phyloP scores from a whole-genome alignment of 2,113 vertebrate species.

The Reinhardtius hippoglossoides region DNA sequence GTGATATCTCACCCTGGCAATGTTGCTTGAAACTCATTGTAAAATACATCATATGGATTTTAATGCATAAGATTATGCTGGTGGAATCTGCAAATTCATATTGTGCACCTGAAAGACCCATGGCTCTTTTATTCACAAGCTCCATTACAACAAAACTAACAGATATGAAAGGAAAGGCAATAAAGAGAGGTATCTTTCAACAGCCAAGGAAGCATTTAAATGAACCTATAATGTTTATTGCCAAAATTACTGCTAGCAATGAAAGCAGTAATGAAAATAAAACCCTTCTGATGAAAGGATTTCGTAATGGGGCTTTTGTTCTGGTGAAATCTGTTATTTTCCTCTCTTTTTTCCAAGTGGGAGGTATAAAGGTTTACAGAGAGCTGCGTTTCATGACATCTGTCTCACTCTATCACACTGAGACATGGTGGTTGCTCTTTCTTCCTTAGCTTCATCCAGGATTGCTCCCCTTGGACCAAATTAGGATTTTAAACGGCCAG shows the following conservation, averaged over 20 bases:
- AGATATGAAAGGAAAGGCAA: not conserved
- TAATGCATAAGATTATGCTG: not conserved
- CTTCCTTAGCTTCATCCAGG: not conserved
- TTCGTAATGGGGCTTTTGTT: slow-evolving; percentile 7
- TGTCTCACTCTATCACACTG: not conserved
- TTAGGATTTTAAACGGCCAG: not conserved
- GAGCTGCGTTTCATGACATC: not conserved
- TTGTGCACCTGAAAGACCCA: not conserved
- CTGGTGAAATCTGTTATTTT: not conserved
- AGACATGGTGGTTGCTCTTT: not conserved
- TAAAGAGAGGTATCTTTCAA: not conserved
- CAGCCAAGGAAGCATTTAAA: not conserved
- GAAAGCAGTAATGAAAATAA: slow-evolving; percentile 1
- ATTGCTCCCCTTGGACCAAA: not conserved
- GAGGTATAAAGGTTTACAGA: slow-evolving; percentile 2
- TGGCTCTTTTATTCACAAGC: not conserved
- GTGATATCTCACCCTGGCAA: slow-evolving; percentile 3
- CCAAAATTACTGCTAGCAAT: slow-evolving; percentile 2
- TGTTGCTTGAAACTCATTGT: not conserved
- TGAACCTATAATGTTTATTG: slow-evolving; percentile 3
- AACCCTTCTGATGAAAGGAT: not conserved
- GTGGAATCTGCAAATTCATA: not conserved
- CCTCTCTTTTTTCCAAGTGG: not conserved
- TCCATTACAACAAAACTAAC: not conserved
- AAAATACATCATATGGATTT: slow-evolving; percentile 13